Conservation (phyloP, 2,113 vertebrate species). For the Nibea albiflora region DNA sequence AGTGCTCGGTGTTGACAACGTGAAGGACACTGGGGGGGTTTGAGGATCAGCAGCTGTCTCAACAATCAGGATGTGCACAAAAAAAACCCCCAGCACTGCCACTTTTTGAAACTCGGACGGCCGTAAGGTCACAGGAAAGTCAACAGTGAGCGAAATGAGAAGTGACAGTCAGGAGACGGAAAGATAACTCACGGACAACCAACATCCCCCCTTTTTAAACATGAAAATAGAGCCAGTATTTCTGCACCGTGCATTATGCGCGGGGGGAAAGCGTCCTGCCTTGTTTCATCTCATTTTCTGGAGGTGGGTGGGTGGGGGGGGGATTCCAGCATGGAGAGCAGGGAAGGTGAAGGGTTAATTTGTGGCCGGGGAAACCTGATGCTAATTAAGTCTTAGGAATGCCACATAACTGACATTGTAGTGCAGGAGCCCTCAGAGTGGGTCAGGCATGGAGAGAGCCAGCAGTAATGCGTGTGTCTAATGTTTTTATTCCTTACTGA, state of each 20-base stretch:
- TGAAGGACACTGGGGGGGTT: slow-evolving; percentile 21
- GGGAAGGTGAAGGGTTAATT: slow-evolving; percentile 82
- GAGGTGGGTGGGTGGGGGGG: not conserved
- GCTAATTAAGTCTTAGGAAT: slow-evolving; percentile 86
- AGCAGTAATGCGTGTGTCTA: slow-evolving; percentile 55
- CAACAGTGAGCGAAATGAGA: slow-evolving; percentile 54
- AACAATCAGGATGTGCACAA: slow-evolving; percentile 71
- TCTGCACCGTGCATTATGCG: not conserved
- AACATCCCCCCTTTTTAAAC: slow-evolving; percentile 9
- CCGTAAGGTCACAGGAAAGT: slow-evolving; percentile 46
- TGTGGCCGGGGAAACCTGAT: slow-evolving; percentile 84
- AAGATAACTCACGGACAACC: not conserved
- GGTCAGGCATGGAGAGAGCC: slow-evolving; percentile 58
- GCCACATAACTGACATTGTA: slow-evolving; percentile 73
- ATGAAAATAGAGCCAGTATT: not conserved
- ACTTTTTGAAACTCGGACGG: slow-evolving; percentile 31
- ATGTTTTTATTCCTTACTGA: slow-evolving; percentile 68
- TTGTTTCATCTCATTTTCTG: not conserved
- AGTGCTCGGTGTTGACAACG: slow-evolving; percentile 57
- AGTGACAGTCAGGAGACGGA: slow-evolving; percentile 36
- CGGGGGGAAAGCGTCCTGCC: not conserved
- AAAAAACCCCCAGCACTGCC: slow-evolving; percentile 39
- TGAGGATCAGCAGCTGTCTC: slow-evolving; percentile 81
- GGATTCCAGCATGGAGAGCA: slow-evolving; percentile 13
- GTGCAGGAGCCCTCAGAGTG: slow-evolving; percentile 68